Evolutionary conservation across 2,797 vertebrate species (phyloP), one percentile per base, ranked within the genome.

Genomic region (Myiotriccus ornatus): DNA sequence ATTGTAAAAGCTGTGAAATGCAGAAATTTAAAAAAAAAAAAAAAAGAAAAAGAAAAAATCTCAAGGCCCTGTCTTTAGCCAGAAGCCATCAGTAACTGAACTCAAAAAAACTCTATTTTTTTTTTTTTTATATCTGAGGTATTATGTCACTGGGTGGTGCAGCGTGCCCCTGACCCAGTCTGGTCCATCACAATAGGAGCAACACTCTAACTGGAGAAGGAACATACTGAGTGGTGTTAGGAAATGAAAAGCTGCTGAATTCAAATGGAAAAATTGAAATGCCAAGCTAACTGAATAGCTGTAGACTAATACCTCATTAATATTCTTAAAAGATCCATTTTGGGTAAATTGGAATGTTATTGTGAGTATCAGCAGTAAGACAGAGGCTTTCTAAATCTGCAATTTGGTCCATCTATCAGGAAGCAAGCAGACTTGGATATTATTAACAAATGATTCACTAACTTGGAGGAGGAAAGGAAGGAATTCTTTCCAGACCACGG

Each of bases 221-320:
- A 90, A 75, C 2, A 0, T 28, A 43, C 53, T 84, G 71, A 93
- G 57, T 57, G 28, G 27, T 5, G 8, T 8, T 46, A 77, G 41
- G 24, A 92, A 89, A 74, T 53, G 0, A 69, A 90, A 85, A 88
- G 65, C n/a, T 92, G 50, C 49, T 78, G 71, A 90, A 83, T 68
- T 89, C 7, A 87, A 74, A 91, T 50, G 60, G 73, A 44, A 89
- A 89, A 85, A 85, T 2, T 77, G 53, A 95, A 92, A 84, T 83
- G 62, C 16, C 39, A 92, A 70, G 43, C 19, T 91, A 94, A 80
- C 46, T 69, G 62, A 89, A 91, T 16, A 91, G 43, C 47, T 91
- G 41, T 25, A 81, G 69, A 81, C 28, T 87, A 85, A 85, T 20
- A 68, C 5, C 15, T 85, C 46, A 85, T 92, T 75, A 89, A 83